phyloP scores from a whole-genome alignment of 1,140 invertebrate species.

The Lucilia cuprina region DNA sequence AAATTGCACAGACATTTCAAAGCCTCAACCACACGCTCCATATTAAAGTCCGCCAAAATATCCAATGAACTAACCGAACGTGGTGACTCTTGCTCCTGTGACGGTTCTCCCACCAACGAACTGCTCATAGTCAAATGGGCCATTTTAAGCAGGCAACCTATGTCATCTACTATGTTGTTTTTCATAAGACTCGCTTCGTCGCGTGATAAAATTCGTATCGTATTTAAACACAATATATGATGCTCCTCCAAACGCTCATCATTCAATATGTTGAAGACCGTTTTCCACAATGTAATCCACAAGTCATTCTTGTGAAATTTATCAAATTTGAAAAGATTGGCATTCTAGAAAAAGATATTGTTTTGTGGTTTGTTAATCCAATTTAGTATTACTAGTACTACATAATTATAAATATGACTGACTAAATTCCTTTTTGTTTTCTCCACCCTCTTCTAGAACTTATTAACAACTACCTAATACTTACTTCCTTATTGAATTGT shows the following conservation, averaged over 20 bases:
- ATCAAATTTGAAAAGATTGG: slow-evolving; percentile 64
- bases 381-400: background rate
- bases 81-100: background rate
- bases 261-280: slow-evolving; percentile 65
- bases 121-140: slow-evolving; percentile 57
- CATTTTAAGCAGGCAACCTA: slow-evolving; percentile 67
- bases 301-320: slow-evolving; percentile 64
- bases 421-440: background rate
- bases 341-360: slow-evolving; percentile 60
- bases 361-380: background rate
- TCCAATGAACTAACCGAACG: background rate
- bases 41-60: background rate
- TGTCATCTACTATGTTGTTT: slow-evolving; percentile 69
- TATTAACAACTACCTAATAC: background rate
- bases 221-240: slow-evolving; percentile 64
- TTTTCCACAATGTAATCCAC: slow-evolving; percentile 66
- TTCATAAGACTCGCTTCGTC: slow-evolving; percentile 78
- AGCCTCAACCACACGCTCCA: slow-evolving; percentile 70
- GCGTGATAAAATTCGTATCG: slow-evolving; percentile 71
- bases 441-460: background rate
- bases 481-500: slow-evolving; percentile 56
- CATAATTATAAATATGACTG: background rate
- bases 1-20: slow-evolving; percentile 91
- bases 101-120: background rate
- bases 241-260: slow-evolving; percentile 57